These are phyloP conservation scores for Brachionus manjavacas DNA, from an alignment of 1,140 invertebrate genomes.

Conservation along the genomic window DNA sequence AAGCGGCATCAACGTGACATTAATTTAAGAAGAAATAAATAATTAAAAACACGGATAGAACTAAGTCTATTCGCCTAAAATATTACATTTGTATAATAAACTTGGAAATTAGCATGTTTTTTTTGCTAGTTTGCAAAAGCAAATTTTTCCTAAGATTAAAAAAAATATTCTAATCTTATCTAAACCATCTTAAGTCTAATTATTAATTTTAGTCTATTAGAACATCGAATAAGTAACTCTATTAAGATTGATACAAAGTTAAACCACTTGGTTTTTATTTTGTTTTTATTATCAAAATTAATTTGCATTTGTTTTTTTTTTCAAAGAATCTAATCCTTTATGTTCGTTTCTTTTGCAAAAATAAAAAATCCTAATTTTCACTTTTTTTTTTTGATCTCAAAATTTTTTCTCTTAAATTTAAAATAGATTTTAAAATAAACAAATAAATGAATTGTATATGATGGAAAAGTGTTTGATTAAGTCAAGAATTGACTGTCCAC, in stretches of 20 bases:
- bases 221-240: not conserved
- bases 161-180: not conserved
- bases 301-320: not conserved
- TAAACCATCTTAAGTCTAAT: constrained; percentile 15
- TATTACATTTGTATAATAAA: not conserved
- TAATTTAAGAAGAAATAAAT: not conserved
- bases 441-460: not conserved
- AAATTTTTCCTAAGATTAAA: not conserved
- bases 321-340: not conserved
- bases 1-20: not conserved
- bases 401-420: not conserved
- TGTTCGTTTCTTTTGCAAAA: not conserved
- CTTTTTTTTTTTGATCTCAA: not conserved
- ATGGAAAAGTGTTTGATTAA: constrained; percentile 26
- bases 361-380: not conserved
- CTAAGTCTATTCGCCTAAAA: not conserved
- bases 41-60: not conserved
- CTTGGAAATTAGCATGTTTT: not conserved
- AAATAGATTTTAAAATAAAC: not conserved
- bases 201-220: not conserved
- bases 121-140: not conserved
- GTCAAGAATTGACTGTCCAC: constrained; percentile 37
- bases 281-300: not conserved
- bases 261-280: not conserved
- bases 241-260: not conserved